A percentile compares a stretch with the other conserved stretches of the same genome.
These are phyloP conservation scores for Rapana venosa DNA, from an alignment of 2,888 invertebrate genomes.

Conservation along the genomic window DNA sequence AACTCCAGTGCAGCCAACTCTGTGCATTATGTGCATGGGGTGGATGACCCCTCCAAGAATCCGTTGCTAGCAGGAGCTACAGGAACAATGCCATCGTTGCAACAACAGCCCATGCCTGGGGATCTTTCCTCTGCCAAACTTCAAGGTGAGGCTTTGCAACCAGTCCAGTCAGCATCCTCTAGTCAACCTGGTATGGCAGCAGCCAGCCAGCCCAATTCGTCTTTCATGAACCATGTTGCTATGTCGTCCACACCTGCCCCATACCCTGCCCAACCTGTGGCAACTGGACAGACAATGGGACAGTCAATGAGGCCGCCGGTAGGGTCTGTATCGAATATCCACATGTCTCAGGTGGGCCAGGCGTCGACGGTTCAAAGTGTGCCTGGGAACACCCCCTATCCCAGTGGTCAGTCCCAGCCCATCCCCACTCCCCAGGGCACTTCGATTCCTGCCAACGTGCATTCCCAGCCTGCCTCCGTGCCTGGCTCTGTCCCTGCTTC, in stretches of 20 bases:
- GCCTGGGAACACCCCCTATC: conserved; percentile 13
- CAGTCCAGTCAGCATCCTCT: conserved; percentile 62
- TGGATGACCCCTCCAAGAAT: conserved; percentile 76
- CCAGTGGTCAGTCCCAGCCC: conserved; percentile 26
- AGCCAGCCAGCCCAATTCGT: conserved; percentile 11
- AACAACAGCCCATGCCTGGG: conserved; percentile 37
- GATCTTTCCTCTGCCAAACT: conserved; percentile 47
- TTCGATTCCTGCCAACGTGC: conserved; percentile 33
- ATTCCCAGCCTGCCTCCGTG: conserved; percentile 41
- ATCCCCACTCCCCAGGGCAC: conserved; percentile 25
- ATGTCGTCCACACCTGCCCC: conserved; percentile 21
- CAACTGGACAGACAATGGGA: conserved; percentile 26
- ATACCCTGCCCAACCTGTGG: conserved; percentile 29
- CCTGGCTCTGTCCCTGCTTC: neutral
- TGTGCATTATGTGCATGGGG: conserved; percentile 74
- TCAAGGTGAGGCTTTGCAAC: conserved; percentile 60
- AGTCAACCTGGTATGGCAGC: conserved; percentile 49
- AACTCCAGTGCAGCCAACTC: conserved; percentile 76
- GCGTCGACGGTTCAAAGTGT: conserved; percentile 18
- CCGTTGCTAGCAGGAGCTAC: conserved; percentile 65
- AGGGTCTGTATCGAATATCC: conserved; percentile 33
- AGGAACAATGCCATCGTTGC: conserved; percentile 54
- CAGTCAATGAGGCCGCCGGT: conserved; percentile 20
- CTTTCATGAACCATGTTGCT: conserved; percentile 33
- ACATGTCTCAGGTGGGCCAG: conserved; percentile 35